Evolutionary conservation across 2,888 invertebrate genomes (phyloP).

Genomic region (Oligia latruncula): DNA sequence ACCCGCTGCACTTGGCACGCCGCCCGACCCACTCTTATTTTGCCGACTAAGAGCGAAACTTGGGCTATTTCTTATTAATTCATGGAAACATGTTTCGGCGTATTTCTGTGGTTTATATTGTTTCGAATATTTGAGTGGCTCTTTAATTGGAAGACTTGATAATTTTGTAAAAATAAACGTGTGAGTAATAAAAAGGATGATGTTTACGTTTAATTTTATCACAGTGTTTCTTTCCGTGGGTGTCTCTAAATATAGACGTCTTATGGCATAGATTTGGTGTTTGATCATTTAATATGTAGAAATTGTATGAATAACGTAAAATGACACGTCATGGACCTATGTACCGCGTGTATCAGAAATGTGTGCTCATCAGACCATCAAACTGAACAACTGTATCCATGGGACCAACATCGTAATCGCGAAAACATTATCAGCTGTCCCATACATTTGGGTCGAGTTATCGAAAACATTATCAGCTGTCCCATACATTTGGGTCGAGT

Average conservation of each 20-base stretch:
- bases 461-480: no score
- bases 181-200: constrained; percentile 8
- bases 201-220: background rate
- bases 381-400: background rate
- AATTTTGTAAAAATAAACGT: constrained; percentile 5
- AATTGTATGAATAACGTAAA: background rate
- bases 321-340: background rate
- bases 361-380: background rate
- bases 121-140: background rate
- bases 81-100: constrained; percentile 20
- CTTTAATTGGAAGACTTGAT: constrained; percentile 2
- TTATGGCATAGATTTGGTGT: background rate
- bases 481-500: no score
- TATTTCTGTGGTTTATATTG: background rate
- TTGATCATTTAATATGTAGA: background rate
- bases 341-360: background rate
- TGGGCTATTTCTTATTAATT: constrained; percentile 46
- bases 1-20: constrained; percentile 48
- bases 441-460: no score
- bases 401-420: background rate
- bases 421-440: no score
- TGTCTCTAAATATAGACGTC: constrained; percentile 3
- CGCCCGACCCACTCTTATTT: constrained; percentile 52
- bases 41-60: constrained; percentile 17
- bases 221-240: constrained; percentile 2